phyloP scores from a whole-genome alignment of 2,797 vertebrate genomes.

The Platyrinchus mystaceus region DNA sequence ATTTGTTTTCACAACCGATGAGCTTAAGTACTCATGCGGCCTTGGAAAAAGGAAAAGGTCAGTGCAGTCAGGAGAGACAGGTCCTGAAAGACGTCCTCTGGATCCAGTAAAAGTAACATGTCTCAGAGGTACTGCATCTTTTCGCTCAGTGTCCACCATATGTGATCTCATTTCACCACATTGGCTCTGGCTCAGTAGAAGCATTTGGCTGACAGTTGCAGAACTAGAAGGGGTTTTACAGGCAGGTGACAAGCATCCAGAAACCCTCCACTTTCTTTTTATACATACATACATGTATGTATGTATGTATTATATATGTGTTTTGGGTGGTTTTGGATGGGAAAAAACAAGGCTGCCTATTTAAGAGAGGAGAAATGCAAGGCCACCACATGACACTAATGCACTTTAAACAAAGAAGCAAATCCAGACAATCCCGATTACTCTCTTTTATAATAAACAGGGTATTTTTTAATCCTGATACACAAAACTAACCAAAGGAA shows the following conservation, averaged over 20 bases:
- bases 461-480: not conserved
- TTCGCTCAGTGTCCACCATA: constrained; percentile 80
- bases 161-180: constrained; percentile 82
- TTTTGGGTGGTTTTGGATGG: not conserved
- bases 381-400: not conserved
- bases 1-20: constrained; percentile 98
- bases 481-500: not conserved
- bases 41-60: constrained; percentile 99
- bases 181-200: constrained; percentile 75
- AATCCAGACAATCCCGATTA: not conserved
- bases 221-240: constrained; percentile 46
- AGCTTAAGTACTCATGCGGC: constrained; percentile 99
- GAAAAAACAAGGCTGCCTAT: not conserved
- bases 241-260: constrained; percentile 21
- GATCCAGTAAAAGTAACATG: constrained; percentile 99
- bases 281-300: not conserved
- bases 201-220: constrained; percentile 56
- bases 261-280: not conserved
- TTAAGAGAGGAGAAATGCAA: not conserved
- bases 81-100: constrained; percentile 95
- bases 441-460: not conserved
- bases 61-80: constrained; percentile 94
- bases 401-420: not conserved
- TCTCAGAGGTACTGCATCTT: constrained; percentile 94
- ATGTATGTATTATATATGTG: not conserved